Percentiles rank a stretch among this genome's conserved stretches.
Evolutionary conservation across 2,888 invertebrate species (phyloP).

Genomic region (Andrena haemorrhoa): DNA sequence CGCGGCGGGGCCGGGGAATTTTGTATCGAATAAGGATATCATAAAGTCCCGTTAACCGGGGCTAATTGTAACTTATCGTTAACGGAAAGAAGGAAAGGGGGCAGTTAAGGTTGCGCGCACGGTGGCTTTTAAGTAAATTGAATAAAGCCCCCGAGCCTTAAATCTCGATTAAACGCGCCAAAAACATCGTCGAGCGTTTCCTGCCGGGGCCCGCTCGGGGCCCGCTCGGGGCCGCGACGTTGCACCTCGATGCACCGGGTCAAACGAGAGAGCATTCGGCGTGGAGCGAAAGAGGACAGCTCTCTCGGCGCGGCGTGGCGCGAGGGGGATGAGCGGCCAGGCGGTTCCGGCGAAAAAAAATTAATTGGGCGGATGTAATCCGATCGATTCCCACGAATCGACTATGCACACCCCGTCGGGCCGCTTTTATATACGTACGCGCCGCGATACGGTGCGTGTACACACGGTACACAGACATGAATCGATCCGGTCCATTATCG

Average conservation of each 20-base stretch:
- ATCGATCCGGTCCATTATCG: constrained; percentile 74
- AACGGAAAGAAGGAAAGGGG: not conserved
- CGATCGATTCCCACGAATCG: constrained; percentile 82
- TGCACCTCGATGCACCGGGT: constrained; percentile 63
- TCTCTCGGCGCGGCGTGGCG: constrained; percentile 25
- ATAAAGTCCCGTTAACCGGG: constrained; percentile 13
- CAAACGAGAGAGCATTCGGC: constrained; percentile 56
- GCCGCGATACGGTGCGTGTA: constrained; percentile 54
- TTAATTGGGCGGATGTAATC: constrained; percentile 83
- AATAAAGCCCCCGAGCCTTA: not conserved
- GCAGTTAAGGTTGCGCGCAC: not conserved
- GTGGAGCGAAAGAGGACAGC: constrained; percentile 38
- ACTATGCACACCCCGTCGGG: constrained; percentile 54
- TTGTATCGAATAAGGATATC: not conserved
- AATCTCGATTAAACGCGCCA: constrained; percentile 34
- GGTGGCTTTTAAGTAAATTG: not conserved
- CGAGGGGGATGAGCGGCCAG: constrained; percentile 17
- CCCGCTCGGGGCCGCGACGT: constrained; percentile 35
- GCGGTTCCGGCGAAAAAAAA: constrained; percentile 77
- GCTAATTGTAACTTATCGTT: constrained; percentile 5
- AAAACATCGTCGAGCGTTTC: constrained; percentile 50
- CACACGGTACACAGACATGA: constrained; percentile 44
- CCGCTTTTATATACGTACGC: constrained; percentile 32
- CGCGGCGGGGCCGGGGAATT: not conserved
- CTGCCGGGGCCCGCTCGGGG: constrained; percentile 45